phyloP scores from a whole-genome alignment of 2,888 invertebrate species.

The Oscheius sp. region DNA sequence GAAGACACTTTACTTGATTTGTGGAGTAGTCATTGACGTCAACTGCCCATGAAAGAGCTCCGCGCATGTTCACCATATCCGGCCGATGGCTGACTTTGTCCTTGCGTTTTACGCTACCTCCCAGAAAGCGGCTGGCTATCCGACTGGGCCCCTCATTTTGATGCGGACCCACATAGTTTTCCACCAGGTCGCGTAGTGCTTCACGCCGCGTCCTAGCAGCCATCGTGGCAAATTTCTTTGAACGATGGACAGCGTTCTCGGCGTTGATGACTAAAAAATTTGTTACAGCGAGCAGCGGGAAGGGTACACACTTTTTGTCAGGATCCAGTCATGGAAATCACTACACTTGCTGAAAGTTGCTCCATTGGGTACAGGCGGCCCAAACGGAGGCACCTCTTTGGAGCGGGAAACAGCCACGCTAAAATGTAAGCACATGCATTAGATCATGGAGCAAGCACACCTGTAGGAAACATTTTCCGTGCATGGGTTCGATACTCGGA shows the following conservation, averaged over 20 bases:
- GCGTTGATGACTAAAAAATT: slow-evolving; percentile 85
- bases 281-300: not conserved
- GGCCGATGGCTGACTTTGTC: slow-evolving; percentile 83
- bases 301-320: slow-evolving; percentile 82
- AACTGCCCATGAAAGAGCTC: slow-evolving; percentile 75
- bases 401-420: slow-evolving; percentile 81
- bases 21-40: slow-evolving; percentile 74
- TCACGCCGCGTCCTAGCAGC: slow-evolving; percentile 93
- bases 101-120: slow-evolving; percentile 77
- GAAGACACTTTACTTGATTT: slow-evolving; percentile 44
- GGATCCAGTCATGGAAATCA: slow-evolving; percentile 91
- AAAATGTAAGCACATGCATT: not conserved
- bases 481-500: slow-evolving; percentile 88
- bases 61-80: slow-evolving; percentile 75
- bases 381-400: slow-evolving; percentile 93
- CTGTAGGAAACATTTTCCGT: slow-evolving; percentile 90
- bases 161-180: slow-evolving; percentile 71
- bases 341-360: slow-evolving; percentile 89
- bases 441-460: slow-evolving; percentile 73
- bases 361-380: slow-evolving; percentile 90
- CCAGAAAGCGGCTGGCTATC: slow-evolving; percentile 70
- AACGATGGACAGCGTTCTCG: slow-evolving; percentile 93
- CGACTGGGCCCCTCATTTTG: slow-evolving; percentile 71
- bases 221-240: slow-evolving; percentile 96
- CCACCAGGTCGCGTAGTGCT: slow-evolving; percentile 85